phyloP scores from a whole-genome alignment of 2,113 vertebrate genomes.

The Cacatua alba region DNA sequence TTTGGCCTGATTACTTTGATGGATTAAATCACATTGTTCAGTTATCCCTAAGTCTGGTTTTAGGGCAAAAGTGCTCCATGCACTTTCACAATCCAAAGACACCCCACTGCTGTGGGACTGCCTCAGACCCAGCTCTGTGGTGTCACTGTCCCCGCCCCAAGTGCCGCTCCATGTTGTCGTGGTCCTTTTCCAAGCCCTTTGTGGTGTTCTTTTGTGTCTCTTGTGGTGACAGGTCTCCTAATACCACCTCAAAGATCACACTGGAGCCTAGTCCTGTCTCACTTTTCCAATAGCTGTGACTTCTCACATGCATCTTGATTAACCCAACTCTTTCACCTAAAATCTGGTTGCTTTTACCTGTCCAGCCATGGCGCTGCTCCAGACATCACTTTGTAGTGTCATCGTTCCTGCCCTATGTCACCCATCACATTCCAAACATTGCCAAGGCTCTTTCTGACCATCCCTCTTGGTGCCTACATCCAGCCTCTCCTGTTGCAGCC shows the following conservation, averaged over 20 bases:
- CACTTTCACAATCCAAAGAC: background rate
- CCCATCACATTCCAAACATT: rapidly evolving
- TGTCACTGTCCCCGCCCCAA: background rate
- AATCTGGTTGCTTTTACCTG: background rate
- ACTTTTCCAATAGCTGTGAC: background rate
- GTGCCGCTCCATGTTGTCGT: background rate
- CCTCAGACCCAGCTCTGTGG: background rate
- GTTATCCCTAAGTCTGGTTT: background rate
- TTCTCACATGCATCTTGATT: background rate
- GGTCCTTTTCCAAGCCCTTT: background rate
- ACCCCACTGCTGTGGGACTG: background rate
- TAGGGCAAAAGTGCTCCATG: background rate
- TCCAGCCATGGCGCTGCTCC: background rate
- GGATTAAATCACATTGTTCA: background rate
- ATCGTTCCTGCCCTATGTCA: background rate
- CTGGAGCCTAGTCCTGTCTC: background rate
- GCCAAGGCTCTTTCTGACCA: background rate
- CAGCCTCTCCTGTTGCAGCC: background rate
- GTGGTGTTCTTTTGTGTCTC: background rate
- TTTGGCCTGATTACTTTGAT: background rate
- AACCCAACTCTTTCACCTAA: background rate
- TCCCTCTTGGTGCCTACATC: background rate
- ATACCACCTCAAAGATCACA: background rate
- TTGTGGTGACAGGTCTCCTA: background rate
- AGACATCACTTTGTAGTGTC: background rate